Percentiles rank a stretch among this genome's conserved stretches.
phyloP scores from a whole-genome alignment of 2,113 vertebrate genomes.

The Pteropus alecto region DNA sequence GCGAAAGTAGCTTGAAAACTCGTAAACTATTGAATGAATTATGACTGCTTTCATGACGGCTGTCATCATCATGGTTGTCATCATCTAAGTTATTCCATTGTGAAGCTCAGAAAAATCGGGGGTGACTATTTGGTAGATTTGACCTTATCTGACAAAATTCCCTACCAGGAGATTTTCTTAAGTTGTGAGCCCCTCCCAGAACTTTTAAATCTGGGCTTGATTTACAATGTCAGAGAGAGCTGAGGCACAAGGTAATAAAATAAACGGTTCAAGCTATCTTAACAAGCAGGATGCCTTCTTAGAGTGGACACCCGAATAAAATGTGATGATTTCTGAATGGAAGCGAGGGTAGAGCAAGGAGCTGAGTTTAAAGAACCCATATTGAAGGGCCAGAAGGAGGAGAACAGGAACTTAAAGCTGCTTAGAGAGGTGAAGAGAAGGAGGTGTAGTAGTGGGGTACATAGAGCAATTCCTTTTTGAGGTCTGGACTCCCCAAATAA shows the following conservation, averaged over 20 bases:
- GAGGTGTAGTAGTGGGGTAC: too few relatives aligned
- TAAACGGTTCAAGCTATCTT: not conserved
- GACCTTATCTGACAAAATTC: not conserved
- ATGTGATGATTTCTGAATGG: not conserved
- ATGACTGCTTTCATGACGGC: not conserved
- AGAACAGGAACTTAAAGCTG: not conserved
- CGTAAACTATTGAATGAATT: not conserved
- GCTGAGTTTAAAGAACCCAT: not conserved
- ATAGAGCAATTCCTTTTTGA: not conserved
- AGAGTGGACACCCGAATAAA: not conserved
- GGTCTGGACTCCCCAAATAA: not conserved
- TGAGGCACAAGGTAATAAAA: not conserved
- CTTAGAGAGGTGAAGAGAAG: not conserved
- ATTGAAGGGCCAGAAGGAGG: not conserved
- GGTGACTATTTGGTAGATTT: not conserved
- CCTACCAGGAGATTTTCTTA: not conserved
- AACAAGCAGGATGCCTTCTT: not conserved
- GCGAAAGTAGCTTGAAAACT: not conserved
- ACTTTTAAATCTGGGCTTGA: not conserved
- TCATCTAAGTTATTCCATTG: not conserved
- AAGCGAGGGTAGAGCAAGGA: not conserved
- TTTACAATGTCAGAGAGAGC: not conserved
- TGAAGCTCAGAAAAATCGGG: not conserved
- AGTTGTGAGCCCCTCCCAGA: not conserved
- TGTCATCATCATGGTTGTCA: rapidly evolving